Conservation (phyloP, 1,140 invertebrate species). For the Aplysia californica region DNA sequence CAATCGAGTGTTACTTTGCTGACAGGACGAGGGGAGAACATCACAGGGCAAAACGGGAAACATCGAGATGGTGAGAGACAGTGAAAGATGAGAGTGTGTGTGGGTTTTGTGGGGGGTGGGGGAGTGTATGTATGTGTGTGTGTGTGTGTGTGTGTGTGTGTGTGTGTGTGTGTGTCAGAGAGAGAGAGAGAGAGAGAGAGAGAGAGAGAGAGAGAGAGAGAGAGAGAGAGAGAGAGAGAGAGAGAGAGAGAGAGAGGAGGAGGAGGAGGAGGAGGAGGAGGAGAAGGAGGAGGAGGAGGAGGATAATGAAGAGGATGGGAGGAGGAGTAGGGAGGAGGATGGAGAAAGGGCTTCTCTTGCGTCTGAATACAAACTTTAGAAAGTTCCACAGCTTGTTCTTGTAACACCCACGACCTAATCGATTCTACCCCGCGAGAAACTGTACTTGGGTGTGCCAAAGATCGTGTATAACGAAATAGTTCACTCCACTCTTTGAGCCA, state of each 20-base stretch:
- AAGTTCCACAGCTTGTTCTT: too few species aligned
- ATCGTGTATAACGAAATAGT: too few species aligned
- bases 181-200: too few species aligned
- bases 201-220: background rate
- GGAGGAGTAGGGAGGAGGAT: background rate
- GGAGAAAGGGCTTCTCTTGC: background rate
- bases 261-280: background rate
- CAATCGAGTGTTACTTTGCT: too few species aligned
- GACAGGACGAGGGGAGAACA: too few species aligned
- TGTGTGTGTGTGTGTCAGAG: too few species aligned
- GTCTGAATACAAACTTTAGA: background rate
- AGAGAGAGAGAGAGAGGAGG: background rate
- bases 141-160: background rate
- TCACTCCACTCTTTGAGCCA: too few species aligned
- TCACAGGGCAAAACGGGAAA: background rate
- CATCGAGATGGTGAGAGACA: background rate
- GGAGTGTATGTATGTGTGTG: too few species aligned
- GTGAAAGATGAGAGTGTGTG: background rate
- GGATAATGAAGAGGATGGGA: background rate
- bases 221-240: background rate
- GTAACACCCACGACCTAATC: too few species aligned
- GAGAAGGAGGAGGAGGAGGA: background rate
- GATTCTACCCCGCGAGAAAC: too few species aligned
- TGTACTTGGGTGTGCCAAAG: background rate
- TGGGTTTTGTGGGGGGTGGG: background rate